Base-by-base conservation (phyloP, 2,888 invertebrate genomes). In the Odontocolon sp. region DNA sequence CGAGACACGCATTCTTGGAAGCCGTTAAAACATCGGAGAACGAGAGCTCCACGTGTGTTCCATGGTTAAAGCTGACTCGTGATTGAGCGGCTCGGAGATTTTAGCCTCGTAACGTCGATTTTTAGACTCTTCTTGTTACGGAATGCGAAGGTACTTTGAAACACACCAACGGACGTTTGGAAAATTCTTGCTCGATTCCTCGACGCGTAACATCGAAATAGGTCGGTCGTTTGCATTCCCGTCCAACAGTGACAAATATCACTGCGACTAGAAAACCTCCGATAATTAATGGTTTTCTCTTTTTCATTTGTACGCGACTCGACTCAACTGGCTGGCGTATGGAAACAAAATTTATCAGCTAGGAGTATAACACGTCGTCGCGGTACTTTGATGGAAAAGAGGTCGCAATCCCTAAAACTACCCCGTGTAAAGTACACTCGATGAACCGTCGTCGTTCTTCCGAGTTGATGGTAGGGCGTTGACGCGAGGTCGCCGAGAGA, bases 381-480 rank as follows among this genome's bases (percentile, higher is more conserved):
- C n/a, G n/a, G n/a, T n/a, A n/a, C n/a, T n/a, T n/a, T n/a, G n/a
- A n/a, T n/a, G n/a, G n/a, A n/a, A n/a, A n/a, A n/a, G n/a, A n/a
- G n/a, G n/a, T n/a, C n/a, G n/a, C n/a, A n/a, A n/a, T n/a, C n/a
- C n/a, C n/a, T n/a, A n/a, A n/a, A n/a, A n/a, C n/a, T n/a, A n/a
- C n/a, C n/a, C n/a, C n/a, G n/a, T n/a, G n/a, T n/a, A n/a, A n/a
- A n/a, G n/a, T 47, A 50, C 26, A 47, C 61, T 61, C 54, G 31
- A 45, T 56, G 66, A 47, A 63, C 45, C 33, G 45, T 63, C 33
- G 45, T 33, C 33, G 45, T 23, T 63, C 77, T 56, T 40, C 45
- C 52, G 57, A 73, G 75, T 75, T 80, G n/a, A n/a, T n/a, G 38
- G 59, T 63, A 80, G 81, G 81, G 74, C 82, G 80, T 82, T 80